These are phyloP conservation scores for Hedychridium roseum DNA, from an alignment of 2,888 invertebrate genomes.

Conservation along the genomic window DNA sequence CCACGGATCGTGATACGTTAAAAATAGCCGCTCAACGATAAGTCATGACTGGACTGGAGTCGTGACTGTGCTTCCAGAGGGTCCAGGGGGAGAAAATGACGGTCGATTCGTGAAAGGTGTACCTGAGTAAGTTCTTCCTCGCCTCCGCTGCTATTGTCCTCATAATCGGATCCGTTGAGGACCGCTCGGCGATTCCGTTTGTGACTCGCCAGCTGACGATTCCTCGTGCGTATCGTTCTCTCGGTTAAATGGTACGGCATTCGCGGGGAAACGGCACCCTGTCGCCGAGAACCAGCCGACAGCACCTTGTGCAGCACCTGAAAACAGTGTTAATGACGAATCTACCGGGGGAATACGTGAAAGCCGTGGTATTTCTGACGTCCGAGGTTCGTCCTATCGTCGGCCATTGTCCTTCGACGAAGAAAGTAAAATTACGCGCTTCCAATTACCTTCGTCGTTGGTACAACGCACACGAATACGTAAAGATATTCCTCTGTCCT, in stretches of 20 bases:
- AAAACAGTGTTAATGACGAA: slow-evolving; percentile 16
- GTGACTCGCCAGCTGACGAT: slow-evolving; percentile 52
- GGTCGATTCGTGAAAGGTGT: background rate
- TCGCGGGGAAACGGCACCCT: slow-evolving; percentile 45
- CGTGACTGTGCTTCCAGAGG: too few species aligned
- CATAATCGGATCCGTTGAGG: slow-evolving; percentile 61
- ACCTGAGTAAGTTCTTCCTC: slow-evolving; percentile 62
- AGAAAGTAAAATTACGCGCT: slow-evolving; percentile 17
- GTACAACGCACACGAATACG: too few species aligned
- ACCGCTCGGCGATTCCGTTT: slow-evolving; percentile 50
- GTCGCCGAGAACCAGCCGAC: slow-evolving; percentile 49
- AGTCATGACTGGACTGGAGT: too few species aligned
- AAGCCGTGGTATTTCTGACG: slow-evolving; percentile 5
- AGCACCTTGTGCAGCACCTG: slow-evolving; percentile 58
- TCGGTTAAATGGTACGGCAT: slow-evolving; percentile 55
- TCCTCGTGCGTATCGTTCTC: slow-evolving; percentile 50
- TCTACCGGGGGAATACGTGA: slow-evolving; percentile 11
- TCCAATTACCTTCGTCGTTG: slow-evolving; percentile 11
- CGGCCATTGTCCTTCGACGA: slow-evolving; percentile 7
- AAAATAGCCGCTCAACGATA: background rate
- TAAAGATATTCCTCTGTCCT: slow-evolving; percentile 30
- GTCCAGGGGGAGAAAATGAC: too few species aligned
- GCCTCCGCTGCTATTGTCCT: slow-evolving; percentile 63
- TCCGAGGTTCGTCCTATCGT: background rate
- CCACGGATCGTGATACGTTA: too few species aligned